Base-by-base conservation (phyloP, 1,140 invertebrate species). In the Neuroterus valhalla region DNA sequence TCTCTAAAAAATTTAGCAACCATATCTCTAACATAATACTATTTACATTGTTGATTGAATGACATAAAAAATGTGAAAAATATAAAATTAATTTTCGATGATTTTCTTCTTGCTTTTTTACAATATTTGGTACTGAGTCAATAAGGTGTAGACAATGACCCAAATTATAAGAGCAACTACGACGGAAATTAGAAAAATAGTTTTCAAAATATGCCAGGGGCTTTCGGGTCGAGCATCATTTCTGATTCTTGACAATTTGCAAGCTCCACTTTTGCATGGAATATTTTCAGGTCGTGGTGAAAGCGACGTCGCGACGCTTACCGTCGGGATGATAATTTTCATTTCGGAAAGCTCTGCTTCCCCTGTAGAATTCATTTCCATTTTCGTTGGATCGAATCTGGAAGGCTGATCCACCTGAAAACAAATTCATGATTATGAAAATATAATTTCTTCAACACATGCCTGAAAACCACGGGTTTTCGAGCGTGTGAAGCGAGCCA, bases 171-270 rank as follows among this genome's bases (percentile, higher is more conserved):
- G 78, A 0, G 90, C 83, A 14, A 88, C 80, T 71, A 92, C 86
- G 2, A 88, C 85, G 5, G 79, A 84, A 8, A 91, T 70, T 11
- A 92, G 85, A 75, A 91, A 91, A 43, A 90, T 78, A 0, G 90
- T 91, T 73, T 92, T 92, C 6, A 89, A 85, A 3, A 80, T 77
- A 55, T 92, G 89, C 91, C 91, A 92, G 1, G 91, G 91, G 68
- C 87, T 91, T 67, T 90, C 90, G 3, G 84, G 70, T 0, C 73
- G 52, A 15, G 42, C 21, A 19, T 52, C 17, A 21, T 10, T 15
- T 45, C 70, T 71, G 69, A 14, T 71, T 26, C 73, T 70, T 5
- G 72, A 76, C 11, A 12, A 66, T 70, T 78, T 80, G 46, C 78
- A 81, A 15, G 71, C 77, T 43, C 76, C 76, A 70, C 75, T 78